phyloP scores from a whole-genome alignment of 2,888 invertebrate genomes.

The Pandemis corylana region DNA sequence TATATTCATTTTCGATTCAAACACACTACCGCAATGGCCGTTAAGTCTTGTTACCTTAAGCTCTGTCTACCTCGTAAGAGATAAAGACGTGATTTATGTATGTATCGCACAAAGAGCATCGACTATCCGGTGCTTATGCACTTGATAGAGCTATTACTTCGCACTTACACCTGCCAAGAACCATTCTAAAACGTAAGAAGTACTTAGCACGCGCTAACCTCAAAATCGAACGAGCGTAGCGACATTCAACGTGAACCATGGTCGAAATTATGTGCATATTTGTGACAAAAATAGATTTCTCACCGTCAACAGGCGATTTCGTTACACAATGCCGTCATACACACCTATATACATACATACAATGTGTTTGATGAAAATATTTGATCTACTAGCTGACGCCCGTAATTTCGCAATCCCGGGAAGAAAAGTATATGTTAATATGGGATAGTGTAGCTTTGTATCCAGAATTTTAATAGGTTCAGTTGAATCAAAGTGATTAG shows the following conservation, averaged over 20 bases:
- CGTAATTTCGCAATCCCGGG: no score
- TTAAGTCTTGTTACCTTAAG: no score
- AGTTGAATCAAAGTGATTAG: no score
- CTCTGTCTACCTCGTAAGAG: no score
- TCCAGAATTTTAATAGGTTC: no score
- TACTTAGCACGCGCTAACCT: background rate
- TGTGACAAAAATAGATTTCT: constrained; percentile 42
- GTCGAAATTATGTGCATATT: constrained; percentile 43
- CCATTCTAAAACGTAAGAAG: background rate
- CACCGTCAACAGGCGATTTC: constrained; percentile 24
- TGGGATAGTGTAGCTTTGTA: no score
- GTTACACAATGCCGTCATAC: constrained; percentile 9
- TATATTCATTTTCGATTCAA: no score
- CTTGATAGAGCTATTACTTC: background rate
- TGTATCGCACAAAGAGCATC: background rate
- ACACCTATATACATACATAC: background rate
- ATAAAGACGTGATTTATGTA: no score
- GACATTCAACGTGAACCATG: constrained; percentile 31
- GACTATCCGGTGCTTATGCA: background rate
- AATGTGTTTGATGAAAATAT: background rate
- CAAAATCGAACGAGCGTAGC: constrained; percentile 28
- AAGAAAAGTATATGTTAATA: no score
- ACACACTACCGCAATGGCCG: no score
- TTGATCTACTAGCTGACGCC: no score
- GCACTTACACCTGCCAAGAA: background rate